A percentile compares a stretch with the other conserved stretches of the same genome.
phyloP scores from a whole-genome alignment of 2,888 invertebrate genomes.

The Acleris sparsana region DNA sequence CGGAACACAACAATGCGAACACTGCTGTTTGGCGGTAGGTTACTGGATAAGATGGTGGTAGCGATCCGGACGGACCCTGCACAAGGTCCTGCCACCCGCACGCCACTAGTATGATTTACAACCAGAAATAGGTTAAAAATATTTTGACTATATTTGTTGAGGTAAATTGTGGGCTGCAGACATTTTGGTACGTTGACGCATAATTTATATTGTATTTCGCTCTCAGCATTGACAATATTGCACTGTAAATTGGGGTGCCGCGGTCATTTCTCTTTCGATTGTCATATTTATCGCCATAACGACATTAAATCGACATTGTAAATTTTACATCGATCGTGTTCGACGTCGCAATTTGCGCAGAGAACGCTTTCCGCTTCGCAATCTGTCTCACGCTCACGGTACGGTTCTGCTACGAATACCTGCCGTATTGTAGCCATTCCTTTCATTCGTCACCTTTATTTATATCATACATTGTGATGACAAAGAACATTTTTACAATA shows the following conservation, averaged over 20 bases:
- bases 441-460: conserved; percentile 16
- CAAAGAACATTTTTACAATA: conserved; percentile 14
- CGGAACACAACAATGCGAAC: too few relatives aligned
- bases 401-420: conserved; percentile 3
- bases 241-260: conserved; percentile 19
- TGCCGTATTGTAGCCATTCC: conserved; percentile 12
- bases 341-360: neutral
- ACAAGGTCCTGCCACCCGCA: too few relatives aligned
- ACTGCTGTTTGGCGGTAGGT: too few relatives aligned
- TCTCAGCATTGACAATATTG: conserved; percentile 6
- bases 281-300: conserved; percentile 32
- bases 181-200: too few relatives aligned
- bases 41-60: too few relatives aligned
- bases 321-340: conserved; percentile 2
- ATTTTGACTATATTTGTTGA: too few relatives aligned
- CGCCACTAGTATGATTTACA: too few relatives aligned
- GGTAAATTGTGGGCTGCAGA: too few relatives aligned
- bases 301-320: conserved; percentile 24
- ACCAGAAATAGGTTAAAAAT: too few relatives aligned
- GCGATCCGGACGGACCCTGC: too few relatives aligned
- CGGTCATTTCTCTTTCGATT: conserved; percentile 20
- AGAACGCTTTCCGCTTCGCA: neutral
- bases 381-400: conserved; percentile 1
- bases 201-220: neutral
- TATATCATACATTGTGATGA: conserved; percentile 11